Evolutionary conservation across 2,113 vertebrate genomes (phyloP), one percentile per base, ranked within the genome.

Genomic region (Ploceus nigricollis): DNA sequence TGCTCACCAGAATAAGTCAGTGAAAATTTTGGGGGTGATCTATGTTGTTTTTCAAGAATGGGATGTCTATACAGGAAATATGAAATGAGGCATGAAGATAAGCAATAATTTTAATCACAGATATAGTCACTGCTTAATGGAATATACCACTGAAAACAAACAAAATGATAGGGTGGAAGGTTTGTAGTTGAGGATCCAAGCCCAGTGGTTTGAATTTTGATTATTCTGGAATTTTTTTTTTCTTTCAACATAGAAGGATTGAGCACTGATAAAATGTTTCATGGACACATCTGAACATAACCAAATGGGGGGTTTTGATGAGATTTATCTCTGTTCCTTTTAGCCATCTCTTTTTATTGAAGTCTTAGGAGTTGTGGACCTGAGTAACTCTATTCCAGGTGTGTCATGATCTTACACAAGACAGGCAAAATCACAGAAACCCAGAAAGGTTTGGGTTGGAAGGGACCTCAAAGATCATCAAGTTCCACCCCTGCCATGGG

Each of bases 401-500:
- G 15, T 6, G 1, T 5, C 54, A 42, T 0, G 1, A 27, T 58
- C 31, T 71, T 50, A 44, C 3, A 37, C 16, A 42, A 44, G 28
- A 24, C 17, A 3, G 15, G 30, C 5, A 63, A 51, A 81, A 87
- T 27, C 15, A 33, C 9, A 57, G 23, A n/a, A 39, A n/a, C 11
- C 2, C 24, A 40, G 47, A 35, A 14, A 17, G 7, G 7, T 60
- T 53, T 60, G 16, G 20, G 11, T 15, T 53, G 53, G 28, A 45
- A 47, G 16, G 20, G 28, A 15, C 15, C 0, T n/a, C 4, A 24
- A 57, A 50, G 10, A 1, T 2, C 15, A 39, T 3, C 35, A 7
- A 15, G 3, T 37, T 1, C 13, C 15, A 15, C 0, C 0, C 6
- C 7, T 48, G 18, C 13, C 19, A 50, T 10, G 10, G 23, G 10